phyloP scores from a whole-genome alignment of 2,888 invertebrate genomes.

The Herminia tarsipennalis region DNA sequence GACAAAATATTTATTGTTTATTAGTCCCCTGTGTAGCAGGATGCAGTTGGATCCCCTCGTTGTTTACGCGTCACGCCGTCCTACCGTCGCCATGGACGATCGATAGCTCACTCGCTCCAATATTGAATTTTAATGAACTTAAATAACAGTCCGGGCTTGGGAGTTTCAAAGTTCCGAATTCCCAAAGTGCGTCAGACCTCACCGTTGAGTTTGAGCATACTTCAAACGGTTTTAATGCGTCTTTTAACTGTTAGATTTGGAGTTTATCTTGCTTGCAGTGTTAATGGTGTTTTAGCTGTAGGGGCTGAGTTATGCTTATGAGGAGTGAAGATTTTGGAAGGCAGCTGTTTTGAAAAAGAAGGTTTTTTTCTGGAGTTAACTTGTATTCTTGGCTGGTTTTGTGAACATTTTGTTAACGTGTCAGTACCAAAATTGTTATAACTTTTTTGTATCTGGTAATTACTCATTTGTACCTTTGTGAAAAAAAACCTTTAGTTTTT shows the following conservation, averaged over 20 bases:
- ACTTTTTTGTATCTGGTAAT: no score
- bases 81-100: conserved; percentile 53
- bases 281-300: conserved; percentile 56
- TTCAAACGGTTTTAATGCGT: conserved; percentile 58
- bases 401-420: no score
- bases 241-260: conserved; percentile 58
- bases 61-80: conserved; percentile 51
- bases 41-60: conserved; percentile 39
- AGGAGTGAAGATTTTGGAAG: no score
- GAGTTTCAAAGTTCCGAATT: conserved; percentile 49
- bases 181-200: conserved; percentile 52
- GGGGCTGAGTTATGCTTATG: conserved; percentile 37
- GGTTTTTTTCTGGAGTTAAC: no score
- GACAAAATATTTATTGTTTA: conserved; percentile 35
- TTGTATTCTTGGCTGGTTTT: no score
- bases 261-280: conserved; percentile 55
- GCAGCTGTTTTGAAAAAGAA: no score
- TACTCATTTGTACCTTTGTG: no score
- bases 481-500: no score
- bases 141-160: conserved; percentile 48
- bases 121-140: conserved; percentile 75
- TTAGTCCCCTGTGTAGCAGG: conserved; percentile 37
- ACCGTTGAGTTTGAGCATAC: conserved; percentile 28
- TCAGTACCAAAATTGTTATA: no score
- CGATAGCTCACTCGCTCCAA: conserved; percentile 58